Evolutionary conservation across 2,888 invertebrate genomes (phyloP).

Genomic region (Drosophila demipolita): DNA sequence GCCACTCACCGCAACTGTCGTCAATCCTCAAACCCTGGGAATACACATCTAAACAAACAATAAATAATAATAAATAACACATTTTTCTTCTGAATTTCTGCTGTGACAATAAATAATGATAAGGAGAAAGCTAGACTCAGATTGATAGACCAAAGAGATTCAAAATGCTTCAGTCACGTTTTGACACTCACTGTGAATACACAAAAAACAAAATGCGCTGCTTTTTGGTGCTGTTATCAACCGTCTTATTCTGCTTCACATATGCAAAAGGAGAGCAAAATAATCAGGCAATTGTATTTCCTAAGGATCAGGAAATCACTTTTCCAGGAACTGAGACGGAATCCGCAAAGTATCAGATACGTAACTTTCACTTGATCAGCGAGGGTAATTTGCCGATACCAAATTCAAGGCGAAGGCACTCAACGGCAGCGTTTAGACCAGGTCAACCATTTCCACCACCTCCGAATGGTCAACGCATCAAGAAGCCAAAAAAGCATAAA

Average conservation of each 20-base stretch:
- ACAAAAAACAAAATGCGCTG: slow-evolving; percentile 39
- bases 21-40: slow-evolving; percentile 63
- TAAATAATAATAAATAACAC: slow-evolving; percentile 51
- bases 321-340: slow-evolving; percentile 44
- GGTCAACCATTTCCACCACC: slow-evolving; percentile 69
- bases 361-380: slow-evolving; percentile 30
- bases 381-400: slow-evolving; percentile 38
- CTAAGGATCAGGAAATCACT: slow-evolving; percentile 52
- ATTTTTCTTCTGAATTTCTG: slow-evolving; percentile 28
- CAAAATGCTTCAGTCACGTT: slow-evolving; percentile 54
- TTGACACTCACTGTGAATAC: slow-evolving; percentile 45
- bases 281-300: slow-evolving; percentile 35
- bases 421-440: slow-evolving; percentile 29
- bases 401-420: slow-evolving; percentile 14
- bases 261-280: slow-evolving; percentile 6
- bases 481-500: slow-evolving; percentile 28
- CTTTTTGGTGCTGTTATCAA: slow-evolving; percentile 34
- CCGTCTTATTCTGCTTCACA: slow-evolving; percentile 16
- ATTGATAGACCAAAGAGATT: slow-evolving; percentile 11
- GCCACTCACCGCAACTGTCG: slow-evolving; percentile 50
- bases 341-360: slow-evolving; percentile 37
- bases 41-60: slow-evolving; percentile 52
- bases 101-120: slow-evolving; percentile 46
- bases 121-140: slow-evolving; percentile 40
- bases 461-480: slow-evolving; percentile 27